Conservation (phyloP, 2,888 invertebrate genomes). For the Kuschelorhynchus macadamiae region DNA sequence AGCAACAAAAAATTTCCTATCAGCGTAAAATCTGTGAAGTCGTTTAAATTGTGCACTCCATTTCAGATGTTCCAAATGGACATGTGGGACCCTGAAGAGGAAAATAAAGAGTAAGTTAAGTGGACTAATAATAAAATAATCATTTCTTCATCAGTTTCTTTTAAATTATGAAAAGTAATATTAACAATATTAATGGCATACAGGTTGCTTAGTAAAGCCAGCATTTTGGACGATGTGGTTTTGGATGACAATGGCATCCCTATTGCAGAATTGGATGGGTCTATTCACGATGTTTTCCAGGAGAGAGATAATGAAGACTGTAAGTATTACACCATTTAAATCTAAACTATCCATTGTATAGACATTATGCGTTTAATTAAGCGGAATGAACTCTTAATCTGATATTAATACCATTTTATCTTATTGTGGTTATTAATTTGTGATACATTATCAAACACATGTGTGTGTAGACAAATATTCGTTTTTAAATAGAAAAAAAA, state of each 20-base stretch:
- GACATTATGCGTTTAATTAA: too few relatives aligned
- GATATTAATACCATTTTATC: too few relatives aligned
- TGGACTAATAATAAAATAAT: constrained; percentile 12
- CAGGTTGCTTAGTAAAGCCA: constrained; percentile 40
- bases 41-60: constrained; percentile 71
- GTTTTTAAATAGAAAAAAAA: too few relatives aligned
- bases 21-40: constrained; percentile 33
- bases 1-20: constrained; percentile 37
- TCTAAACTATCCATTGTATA: too few relatives aligned
- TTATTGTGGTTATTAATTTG: too few relatives aligned
- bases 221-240: constrained; percentile 52
- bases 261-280: constrained; percentile 66
- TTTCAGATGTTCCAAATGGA: constrained; percentile 69
- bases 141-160: background rate
- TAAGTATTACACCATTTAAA: too few relatives aligned
- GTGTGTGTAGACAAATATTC: too few relatives aligned
- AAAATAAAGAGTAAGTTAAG: constrained; percentile 56
- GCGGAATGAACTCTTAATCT: too few relatives aligned
- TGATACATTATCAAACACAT: too few relatives aligned
- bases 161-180: constrained; percentile 1
- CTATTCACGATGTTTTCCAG: constrained; percentile 66
- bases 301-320: constrained; percentile 55
- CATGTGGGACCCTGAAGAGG: constrained; percentile 60
- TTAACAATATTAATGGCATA: too few relatives aligned
- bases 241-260: constrained; percentile 62